A percentile compares a stretch with the other conserved stretches of the same genome.
Conservation (phyloP, 2,113 vertebrate species). For the Miniopterus natalensis region DNA sequence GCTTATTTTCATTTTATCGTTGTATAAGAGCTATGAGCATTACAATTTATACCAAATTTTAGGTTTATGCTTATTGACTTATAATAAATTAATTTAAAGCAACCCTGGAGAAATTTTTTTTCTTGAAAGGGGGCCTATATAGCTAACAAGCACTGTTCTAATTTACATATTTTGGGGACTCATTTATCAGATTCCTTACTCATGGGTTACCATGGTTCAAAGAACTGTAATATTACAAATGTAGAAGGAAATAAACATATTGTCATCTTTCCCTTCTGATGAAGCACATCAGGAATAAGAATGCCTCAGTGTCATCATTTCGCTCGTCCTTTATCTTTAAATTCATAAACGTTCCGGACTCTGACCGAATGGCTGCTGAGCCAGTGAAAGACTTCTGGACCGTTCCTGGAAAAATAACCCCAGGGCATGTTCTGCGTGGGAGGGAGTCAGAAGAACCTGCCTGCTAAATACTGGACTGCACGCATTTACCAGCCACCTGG, state of each 20-base stretch:
- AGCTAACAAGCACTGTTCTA: not conserved
- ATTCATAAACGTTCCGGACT: not conserved
- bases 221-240: not conserved
- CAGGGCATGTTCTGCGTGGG: not conserved
- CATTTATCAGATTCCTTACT: not conserved
- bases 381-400: no score
- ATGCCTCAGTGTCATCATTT: not conserved
- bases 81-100: not conserved
- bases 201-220: not conserved
- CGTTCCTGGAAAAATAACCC: not conserved
- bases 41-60: not conserved
- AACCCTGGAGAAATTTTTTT: not conserved
- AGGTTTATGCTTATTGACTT: not conserved
- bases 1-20: not conserved
- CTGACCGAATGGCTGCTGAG: not conserved
- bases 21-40: not conserved
- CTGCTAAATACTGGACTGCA: accelerated
- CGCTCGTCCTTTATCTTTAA: not conserved
- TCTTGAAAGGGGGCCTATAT: not conserved
- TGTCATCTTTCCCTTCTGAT: not conserved
- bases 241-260: not conserved
- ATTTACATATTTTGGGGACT: not conserved
- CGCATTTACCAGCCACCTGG: accelerated
- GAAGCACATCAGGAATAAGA: not conserved
- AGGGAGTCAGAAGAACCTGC: not conserved